Evolutionary conservation across 53 echinoderm and acorn worm species (phyloP).

Genomic region (Crossaster papposus): DNA sequence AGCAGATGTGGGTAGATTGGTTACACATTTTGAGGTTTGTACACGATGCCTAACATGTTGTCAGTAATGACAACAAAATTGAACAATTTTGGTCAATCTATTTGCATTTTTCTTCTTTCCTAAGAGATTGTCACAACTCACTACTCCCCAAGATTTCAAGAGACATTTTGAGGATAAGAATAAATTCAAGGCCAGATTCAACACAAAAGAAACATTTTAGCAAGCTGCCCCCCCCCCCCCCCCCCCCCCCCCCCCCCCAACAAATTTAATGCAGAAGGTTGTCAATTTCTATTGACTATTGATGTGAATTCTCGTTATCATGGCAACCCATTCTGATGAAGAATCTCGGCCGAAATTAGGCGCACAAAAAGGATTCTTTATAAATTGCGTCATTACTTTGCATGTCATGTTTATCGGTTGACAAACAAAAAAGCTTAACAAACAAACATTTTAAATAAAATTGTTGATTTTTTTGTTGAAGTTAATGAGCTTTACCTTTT

Average conservation of each 20-base stretch:
- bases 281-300: background rate
- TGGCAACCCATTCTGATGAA: background rate
- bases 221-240: no score
- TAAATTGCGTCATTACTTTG: background rate
- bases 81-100: background rate
- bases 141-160: no score
- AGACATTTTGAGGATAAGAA: no score
- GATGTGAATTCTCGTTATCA: background rate
- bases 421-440: no score
- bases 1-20: background rate
- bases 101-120: background rate
- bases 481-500: no score
- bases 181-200: background rate
- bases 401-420: no score
- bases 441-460: no score
- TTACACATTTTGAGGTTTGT: background rate
- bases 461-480: no score
- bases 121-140: no score
- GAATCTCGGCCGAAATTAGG: background rate
- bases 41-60: background rate
- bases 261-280: background rate
- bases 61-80: background rate
- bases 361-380: background rate
- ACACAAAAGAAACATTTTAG: background rate
- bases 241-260: no score